Evolutionary conservation across 2,113 vertebrate genomes (phyloP), one percentile per base, ranked within the genome.

Genomic region (Poeciliopsis prolifica): DNA sequence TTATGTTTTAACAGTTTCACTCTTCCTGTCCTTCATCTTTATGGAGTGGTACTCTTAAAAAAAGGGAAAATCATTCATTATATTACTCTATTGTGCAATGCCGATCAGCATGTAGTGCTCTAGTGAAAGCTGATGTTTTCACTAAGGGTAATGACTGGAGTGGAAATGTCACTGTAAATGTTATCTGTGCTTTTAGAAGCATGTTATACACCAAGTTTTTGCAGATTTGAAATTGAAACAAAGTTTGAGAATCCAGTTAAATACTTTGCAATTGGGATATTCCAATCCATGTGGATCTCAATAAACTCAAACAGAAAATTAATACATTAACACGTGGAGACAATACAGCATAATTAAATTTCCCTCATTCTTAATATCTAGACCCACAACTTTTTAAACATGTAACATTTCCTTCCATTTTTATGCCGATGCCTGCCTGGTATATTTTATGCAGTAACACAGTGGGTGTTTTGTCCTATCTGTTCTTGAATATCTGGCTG

Each of bases 1-100:
- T 70, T 93, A 93, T 61, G 0, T 91, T 24, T 13, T 54, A 66
- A 63, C 70, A 0, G 83, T 90, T 54, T 70, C 7, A 0, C 54
- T 91, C 30, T 93, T 94, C 70, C 77, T 94, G 2, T 1, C 31
- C 3, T 12, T 87, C 22, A 82, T 94, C 7, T 89, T 58, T 74
- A 61, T 35, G 1, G 82, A 82, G 17, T 94, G 92, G 93, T 82
- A 3, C 35, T 28, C 8, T 60, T 91, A 88, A 63, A 74, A 37
- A 33, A 17, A n/a, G 11, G 3, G 14, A 1, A 51, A 33, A 7
- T 8, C 13, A 24, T 58, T 58, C 17, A 24, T 22, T 8, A 8
- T 24, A 58, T 6, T 9, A 54, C 48, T 22, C 5, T 54, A 22
- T 54, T 54, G 19, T 24, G 9, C 51, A 54, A 24, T n/a, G 8